Conservation (phyloP, 1,140 invertebrate species). For the Chironomus striatipennis region DNA sequence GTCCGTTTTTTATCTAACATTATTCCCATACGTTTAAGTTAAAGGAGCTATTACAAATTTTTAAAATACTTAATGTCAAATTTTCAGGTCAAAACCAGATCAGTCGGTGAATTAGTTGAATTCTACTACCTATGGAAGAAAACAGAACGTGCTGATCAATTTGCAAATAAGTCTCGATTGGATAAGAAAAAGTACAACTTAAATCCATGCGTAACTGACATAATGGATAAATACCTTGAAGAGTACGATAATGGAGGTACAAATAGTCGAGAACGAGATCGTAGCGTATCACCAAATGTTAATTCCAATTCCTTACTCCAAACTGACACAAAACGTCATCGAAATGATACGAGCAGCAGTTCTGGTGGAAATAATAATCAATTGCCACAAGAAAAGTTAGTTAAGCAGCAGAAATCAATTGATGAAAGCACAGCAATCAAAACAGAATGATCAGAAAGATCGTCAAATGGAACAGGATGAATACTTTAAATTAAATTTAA, state of each 20-base stretch:
- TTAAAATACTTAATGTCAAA: too few species aligned
- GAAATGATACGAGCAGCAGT: not conserved
- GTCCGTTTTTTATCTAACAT: too few species aligned
- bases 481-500: not conserved
- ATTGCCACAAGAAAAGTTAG: not conserved
- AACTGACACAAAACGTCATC: not conserved
- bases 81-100: constrained; percentile 70
- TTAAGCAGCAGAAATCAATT: not conserved
- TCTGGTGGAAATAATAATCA: not conserved
- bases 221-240: constrained; percentile 79
- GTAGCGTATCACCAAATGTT: constrained; percentile 39
- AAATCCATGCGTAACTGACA: constrained; percentile 76
- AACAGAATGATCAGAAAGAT: not conserved
- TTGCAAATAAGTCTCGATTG: constrained; percentile 71
- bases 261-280: constrained; percentile 30
- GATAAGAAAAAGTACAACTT: constrained; percentile 83
- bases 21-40: too few species aligned
- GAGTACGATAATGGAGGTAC: constrained; percentile 53
- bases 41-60: too few species aligned
- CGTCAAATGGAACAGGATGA: not conserved
- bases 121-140: constrained; percentile 99
- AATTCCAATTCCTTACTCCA: not conserved
- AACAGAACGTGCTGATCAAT: constrained; percentile 89
- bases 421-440: constrained; percentile 11
- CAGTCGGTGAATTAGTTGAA: constrained; percentile 94